A percentile compares a stretch with the other conserved stretches of the same genome.
These are phyloP conservation scores for Muricea muricata DNA, from an alignment of 92 coral and sea anemone genomes.

Conservation along the genomic window DNA sequence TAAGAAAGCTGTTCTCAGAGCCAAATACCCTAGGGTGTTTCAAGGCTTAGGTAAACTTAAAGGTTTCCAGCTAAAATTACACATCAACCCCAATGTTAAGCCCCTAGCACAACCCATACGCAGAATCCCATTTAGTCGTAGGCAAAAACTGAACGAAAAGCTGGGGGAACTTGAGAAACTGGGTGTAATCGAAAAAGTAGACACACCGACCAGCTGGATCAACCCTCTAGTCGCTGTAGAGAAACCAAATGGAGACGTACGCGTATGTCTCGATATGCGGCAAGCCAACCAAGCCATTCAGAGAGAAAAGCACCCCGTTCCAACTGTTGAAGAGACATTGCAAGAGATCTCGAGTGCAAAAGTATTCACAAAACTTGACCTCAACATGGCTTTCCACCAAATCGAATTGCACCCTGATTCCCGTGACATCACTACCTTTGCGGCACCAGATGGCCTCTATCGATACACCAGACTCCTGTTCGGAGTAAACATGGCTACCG, in stretches of 20 bases:
- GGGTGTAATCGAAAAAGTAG: constrained; percentile 62
- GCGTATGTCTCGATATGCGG: constrained; percentile 70
- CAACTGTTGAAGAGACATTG: constrained; percentile 69
- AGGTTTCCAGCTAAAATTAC: too few species aligned
- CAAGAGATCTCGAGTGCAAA: constrained; percentile 71
- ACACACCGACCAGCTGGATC: constrained; percentile 54
- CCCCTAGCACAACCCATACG: too few species aligned
- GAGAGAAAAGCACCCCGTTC: constrained; percentile 67
- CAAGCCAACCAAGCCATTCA: constrained; percentile 67
- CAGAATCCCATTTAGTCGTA: too few species aligned
- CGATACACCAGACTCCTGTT: constrained; percentile 37
- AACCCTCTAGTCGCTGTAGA: constrained; percentile 66
- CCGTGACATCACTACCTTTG: constrained; percentile 17
- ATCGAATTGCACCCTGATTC: neutral
- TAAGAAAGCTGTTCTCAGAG: too few species aligned
- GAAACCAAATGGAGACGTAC: constrained; percentile 59
- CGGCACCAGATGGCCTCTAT: neutral
- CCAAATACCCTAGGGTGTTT: too few species aligned
- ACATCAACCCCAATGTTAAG: too few species aligned
- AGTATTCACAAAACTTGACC: constrained; percentile 62
- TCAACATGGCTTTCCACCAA: constrained; percentile 40
- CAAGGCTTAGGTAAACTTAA: too few species aligned
- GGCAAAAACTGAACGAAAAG: too few species aligned
- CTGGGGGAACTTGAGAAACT: constrained; percentile 58
- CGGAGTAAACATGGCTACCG: constrained; percentile 43